Base-by-base conservation (phyloP, 2,888 invertebrate genomes). In the Cheilosia pagana region DNA sequence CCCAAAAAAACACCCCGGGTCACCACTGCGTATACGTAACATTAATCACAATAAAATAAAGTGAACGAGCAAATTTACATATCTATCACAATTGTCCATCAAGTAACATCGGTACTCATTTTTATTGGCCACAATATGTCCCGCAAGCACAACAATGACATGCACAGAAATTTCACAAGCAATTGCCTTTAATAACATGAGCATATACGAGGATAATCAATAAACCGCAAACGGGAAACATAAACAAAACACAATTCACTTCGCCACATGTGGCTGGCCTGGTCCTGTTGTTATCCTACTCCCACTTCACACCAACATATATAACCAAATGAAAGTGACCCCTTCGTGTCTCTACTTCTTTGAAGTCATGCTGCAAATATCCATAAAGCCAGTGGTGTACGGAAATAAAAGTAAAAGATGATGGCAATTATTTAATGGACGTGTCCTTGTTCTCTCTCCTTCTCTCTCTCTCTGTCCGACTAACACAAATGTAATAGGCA, bases 351-450 rank as follows among this genome's bases (percentile, higher is more conserved):
- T 14, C 16, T 16, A 21, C 14, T 68, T 25, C 10, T 35, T 23
- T 45, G 39, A 53, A 31, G 62, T 35, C 45, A 45, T 39, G 39
- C 48, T 53, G 28, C 43, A 68, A 12, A 19, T 39, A 31, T 23
- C 45, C 57, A 74, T 74, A 65, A 74, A 74, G 63, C 63, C 63
- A 55, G 21, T 65, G 63, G 63, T 74, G 63, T 45, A 78, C 55
- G 59, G 43, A 65, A 72, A 79, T 60, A 70, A 60, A 75, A 75
- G 52, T 70, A 59, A 81, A 65, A 65, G 77, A 71, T 67, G 63
- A 77, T 76, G 71, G 77, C 81, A 82, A 77, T 82, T 76, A 82
- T 82, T 77, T 82, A 77, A 77, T 77, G 71, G 65, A 12, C 60
- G 70, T 65, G 41, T 50, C 25, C 16, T 70, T 25, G 28, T 48